Evolutionary conservation across 2,888 invertebrate genomes (phyloP), one percentile per base, ranked within the genome.

Genomic region (Gibbula magus): DNA sequence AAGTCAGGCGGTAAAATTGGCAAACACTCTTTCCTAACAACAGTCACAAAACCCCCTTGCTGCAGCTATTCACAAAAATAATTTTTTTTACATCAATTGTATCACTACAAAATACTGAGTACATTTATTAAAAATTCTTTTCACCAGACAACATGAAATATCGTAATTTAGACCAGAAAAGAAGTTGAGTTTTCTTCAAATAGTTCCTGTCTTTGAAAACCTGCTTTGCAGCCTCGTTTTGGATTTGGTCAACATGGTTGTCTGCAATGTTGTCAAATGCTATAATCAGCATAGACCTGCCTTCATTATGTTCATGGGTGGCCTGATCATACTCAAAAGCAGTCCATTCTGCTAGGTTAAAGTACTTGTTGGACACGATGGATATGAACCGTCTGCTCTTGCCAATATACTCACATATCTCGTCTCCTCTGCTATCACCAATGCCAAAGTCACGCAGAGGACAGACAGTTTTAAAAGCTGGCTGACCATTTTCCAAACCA

Each of bases 271-370:
- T 22, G 10, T 61, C 25, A 61, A 25, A 16, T 29, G 29, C 10
- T 29, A 61, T 61, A 8, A 61, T 61, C 1, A 61, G 25, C 29
- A 29, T 61, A 18, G 61, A 61, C 0, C 25, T 29, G 29, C 29
- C 29, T 13, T 61, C 61, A 29, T 61, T 61, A 18, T 61, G 61
- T 61, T 61, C 29, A 18, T 61, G 61, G 3, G 16, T 25, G 0
- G 61, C 61, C n/a, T 61, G 61, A 18, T 61, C 61, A n/a, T 61
- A 61, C 29, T 61, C 61, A 61, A 61, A 61, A 20, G 61, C 22
- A 7, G 61, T 61, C 61, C 61, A 61, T 13, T 61, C 18, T 2
- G 25, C 13, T 16, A 25, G 25, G 29, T 61, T 29, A 18, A 61
- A 61, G 61, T 61, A 61, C 0, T 25, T 61, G 1, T 25, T 18